Conservation (phyloP, 1,140 invertebrate genomes). For the Solen grandis region DNA sequence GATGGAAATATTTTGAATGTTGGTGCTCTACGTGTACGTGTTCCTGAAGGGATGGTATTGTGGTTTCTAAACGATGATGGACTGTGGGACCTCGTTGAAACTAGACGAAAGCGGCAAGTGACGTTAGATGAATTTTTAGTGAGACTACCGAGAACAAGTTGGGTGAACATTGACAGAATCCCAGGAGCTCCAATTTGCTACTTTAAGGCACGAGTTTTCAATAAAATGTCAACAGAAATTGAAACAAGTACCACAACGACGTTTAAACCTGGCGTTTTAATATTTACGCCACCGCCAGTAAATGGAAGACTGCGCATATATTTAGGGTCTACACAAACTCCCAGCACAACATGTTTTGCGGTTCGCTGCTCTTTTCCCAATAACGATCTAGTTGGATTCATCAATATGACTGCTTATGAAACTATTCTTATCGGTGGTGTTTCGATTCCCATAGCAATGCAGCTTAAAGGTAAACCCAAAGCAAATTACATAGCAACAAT, state of each 20-base stretch:
- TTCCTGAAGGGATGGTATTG: not conserved
- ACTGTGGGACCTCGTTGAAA: not conserved
- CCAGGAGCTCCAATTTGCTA: constrained; percentile 25
- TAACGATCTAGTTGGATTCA: constrained; percentile 3
- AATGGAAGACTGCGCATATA: not conserved
- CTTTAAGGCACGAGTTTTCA: constrained; percentile 19
- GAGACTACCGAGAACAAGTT: not conserved
- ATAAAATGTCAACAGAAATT: constrained; percentile 5
- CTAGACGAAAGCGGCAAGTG: constrained; percentile 14
- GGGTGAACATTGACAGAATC: constrained; percentile 24
- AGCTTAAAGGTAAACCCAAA: not conserved
- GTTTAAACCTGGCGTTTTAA: constrained; percentile 9
- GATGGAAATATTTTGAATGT: not conserved
- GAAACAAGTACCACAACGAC: not conserved
- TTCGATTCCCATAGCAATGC: not conserved
- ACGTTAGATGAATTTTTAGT: not conserved
- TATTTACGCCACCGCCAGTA: not conserved
- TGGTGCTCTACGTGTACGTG: not conserved
- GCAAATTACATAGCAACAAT: not conserved
- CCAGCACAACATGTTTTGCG: constrained; percentile 5
- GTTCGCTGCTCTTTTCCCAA: constrained; percentile 4
- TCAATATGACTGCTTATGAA: constrained; percentile 21
- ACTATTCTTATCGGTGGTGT: not conserved
- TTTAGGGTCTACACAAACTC: not conserved
- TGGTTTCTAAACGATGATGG: not conserved